Evolutionary conservation across 2,797 vertebrate genomes (phyloP).

Genomic region (Hybognathus amarus): DNA sequence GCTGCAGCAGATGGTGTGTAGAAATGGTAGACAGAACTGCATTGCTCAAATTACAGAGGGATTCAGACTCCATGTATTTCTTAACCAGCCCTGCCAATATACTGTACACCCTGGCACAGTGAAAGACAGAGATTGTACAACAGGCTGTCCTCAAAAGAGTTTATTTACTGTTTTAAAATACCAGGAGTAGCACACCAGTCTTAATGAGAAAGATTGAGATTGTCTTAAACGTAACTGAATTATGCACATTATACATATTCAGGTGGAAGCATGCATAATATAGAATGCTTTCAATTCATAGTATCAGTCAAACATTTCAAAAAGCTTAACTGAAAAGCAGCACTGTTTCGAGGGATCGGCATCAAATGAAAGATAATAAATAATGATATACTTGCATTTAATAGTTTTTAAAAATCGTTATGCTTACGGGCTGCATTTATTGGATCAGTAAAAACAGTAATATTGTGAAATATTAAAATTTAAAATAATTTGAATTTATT

Average conservation of each 20-base stretch:
- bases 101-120: background rate
- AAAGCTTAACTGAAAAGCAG: background rate
- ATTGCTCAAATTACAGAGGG: slow-evolving; percentile 5
- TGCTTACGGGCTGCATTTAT: background rate
- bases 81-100: slow-evolving; percentile 1
- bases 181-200: background rate
- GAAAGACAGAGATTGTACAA: background rate
- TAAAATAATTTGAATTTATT: background rate
- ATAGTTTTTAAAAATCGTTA: background rate
- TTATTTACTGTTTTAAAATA: background rate
- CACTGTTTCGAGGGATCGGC: background rate
- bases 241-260: background rate
- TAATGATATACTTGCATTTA: background rate
- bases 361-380: background rate
- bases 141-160: background rate
- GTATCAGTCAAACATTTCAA: background rate
- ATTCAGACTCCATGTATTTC: slow-evolving; percentile 14
- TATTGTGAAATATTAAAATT: background rate
- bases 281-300: background rate
- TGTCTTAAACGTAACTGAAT: background rate
- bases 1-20: slow-evolving; percentile 20
- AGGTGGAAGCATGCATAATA: background rate
- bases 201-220: no score
- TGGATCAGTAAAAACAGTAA: background rate
- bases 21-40: slow-evolving; percentile 3